phyloP scores from a whole-genome alignment of 2,888 invertebrate genomes.

The Prenolepis imparis region DNA sequence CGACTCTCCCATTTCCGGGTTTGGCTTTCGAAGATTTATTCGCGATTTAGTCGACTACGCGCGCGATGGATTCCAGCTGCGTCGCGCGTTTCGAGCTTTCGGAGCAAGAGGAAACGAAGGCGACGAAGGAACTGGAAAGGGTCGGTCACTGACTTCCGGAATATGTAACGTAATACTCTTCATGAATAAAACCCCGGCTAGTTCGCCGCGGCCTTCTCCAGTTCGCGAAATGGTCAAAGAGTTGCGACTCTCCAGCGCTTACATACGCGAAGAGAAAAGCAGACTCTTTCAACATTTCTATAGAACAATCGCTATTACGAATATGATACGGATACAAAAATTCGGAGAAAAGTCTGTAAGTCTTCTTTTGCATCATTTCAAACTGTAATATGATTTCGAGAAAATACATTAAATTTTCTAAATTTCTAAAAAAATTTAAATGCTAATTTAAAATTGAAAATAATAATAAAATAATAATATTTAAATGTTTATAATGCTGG shows the following conservation, averaged over 20 bases:
- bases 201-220: background rate
- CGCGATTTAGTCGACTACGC: conserved; percentile 26
- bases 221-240: background rate
- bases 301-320: background rate
- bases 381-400: background rate
- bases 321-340: background rate
- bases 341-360: background rate
- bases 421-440: background rate
- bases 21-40: conserved; percentile 50
- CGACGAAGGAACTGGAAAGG: conserved; percentile 17
- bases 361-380: too few species aligned
- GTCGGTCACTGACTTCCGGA: conserved; percentile 25
- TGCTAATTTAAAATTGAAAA: background rate
- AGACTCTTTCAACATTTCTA: background rate
- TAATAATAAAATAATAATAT: background rate
- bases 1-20: conserved; percentile 20
- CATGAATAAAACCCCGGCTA: conserved; percentile 27
- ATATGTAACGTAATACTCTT: conserved; percentile 43
- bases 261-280: background rate
- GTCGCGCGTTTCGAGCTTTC: conserved; percentile 7
- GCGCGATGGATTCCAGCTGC: conserved; percentile 45
- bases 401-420: background rate
- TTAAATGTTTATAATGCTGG: background rate
- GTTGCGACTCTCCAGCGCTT: background rate
- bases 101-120: background rate